Evolutionary conservation across 2,113 vertebrate species (phyloP), one percentile per base, ranked within the genome.

Genomic region (Dromaius novaehollandiae): DNA sequence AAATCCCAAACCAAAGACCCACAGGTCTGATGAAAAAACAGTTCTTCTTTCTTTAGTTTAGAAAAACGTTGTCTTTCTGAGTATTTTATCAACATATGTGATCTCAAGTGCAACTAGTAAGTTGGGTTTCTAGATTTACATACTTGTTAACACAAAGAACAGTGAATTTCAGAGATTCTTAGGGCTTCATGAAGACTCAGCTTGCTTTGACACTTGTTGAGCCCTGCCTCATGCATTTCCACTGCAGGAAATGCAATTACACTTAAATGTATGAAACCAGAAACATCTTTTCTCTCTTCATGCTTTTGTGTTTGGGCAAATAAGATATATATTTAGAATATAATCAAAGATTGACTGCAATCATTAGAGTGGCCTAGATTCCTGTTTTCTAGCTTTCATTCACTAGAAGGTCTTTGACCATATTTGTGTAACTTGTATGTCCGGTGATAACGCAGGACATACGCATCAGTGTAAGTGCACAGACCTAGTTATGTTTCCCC

Each of bases 161-260:
- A 53, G 6, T 38, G 42, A 91, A 89, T 90, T 95, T 94, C 42
- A 91, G 86, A 87, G 69, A 95, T 89, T 94, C 56, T 65, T 64
- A 30, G 14, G 26, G 58, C 48, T 96, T 97, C 22, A 19, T 83
- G 86, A 83, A 90, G 46, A 58, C 48, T 70, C 56, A 78, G 36
- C 22, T 95, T 74, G 42, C 68, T 95, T 76, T 96, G 69, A 79
- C 42, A 81, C 74, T 63, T 82, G 53, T 91, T 96, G 77, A 96
- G 26, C 34, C 53, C 22, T 64, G 61, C 74, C 50, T 95, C 42
- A 84, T 53, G 40, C 22, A 61, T 50, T 95, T 95, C 68, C 42
- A 91, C 44, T 88, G 28, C 46, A 78, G 75, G 71, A 26, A 82
- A 88, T 36, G 4, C 75, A 81, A 60, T 61, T 36, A 65, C 46